Evolutionary conservation across 2,888 invertebrate genomes (phyloP).

Genomic region (Brachypalpus laphriformis): DNA sequence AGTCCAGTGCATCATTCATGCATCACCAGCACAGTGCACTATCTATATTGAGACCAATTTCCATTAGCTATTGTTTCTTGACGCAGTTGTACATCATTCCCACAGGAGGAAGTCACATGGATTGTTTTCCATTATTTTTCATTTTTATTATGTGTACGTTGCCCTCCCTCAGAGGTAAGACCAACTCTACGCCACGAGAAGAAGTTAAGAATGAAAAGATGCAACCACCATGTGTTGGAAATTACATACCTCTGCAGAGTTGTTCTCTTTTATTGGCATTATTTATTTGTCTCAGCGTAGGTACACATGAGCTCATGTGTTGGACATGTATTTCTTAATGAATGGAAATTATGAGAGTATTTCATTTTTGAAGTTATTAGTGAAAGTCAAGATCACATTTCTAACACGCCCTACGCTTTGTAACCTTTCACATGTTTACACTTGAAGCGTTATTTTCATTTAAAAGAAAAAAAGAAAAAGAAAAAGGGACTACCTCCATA

Average conservation of each 20-base stretch:
- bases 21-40: too few species aligned
- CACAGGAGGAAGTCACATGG: constrained; percentile 6
- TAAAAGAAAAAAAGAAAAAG: not conserved
- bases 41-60: not conserved
- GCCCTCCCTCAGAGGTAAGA: not conserved
- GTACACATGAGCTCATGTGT: not conserved
- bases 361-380: not conserved
- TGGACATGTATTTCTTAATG: not conserved
- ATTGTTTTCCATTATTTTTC: not conserved
- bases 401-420: not conserved
- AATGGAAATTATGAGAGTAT: not conserved
- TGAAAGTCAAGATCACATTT: not conserved
- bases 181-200: not conserved
- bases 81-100: not conserved
- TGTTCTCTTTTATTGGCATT: constrained; percentile 12
- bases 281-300: constrained; percentile 26
- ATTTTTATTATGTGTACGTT: not conserved
- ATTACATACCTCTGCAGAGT: constrained; percentile 10
- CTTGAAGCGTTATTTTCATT: not conserved
- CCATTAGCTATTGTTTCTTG: not conserved
- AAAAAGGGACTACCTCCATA: not conserved
- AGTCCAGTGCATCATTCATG: not conserved
- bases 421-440: not conserved
- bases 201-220: not conserved
- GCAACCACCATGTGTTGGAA: constrained; percentile 14